Base-by-base conservation (phyloP, 1,140 invertebrate genomes). In the Episyrphus balteatus region DNA sequence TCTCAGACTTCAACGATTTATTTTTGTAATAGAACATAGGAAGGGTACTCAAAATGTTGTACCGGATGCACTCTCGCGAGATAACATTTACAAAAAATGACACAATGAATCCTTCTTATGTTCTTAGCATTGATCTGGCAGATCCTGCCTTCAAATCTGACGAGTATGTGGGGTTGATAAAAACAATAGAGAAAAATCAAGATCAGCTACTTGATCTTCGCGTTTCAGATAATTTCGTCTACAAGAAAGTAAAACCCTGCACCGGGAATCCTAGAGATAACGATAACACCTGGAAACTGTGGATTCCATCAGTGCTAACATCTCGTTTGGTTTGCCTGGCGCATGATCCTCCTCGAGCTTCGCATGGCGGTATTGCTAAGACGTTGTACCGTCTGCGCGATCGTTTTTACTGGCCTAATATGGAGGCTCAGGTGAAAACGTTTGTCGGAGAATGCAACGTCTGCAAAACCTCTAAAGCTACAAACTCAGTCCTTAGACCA, bases 131-230 rank as follows among this genome's bases (percentile, higher is more conserved):
- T 11, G 44, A 51, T 19, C 32, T 51, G 3, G 8, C 21, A 2
- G 49, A 41, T 3, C 17, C 14, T 8, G 33, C 50, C 8, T 51
- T 53, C 30, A 1, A 36, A n/a, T 41, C 43, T 11, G 7, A 2
- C 7, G 48, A 47, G 10, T 54, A 51, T 42, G 11, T 15, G 5
- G 12, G 39, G 14, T 18, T 51, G 10, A 45, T 44, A 5, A 13
- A 40, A 11, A 12, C 33, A 1, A 10, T 41, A 3, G 30, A 21
- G 1, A 1, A 32, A 5, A 53, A 55, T 14, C 21, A 49, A 17
- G 15, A 14, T 5, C 36, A 34, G 17, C 34, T 51, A 2, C 49
- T 47, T 12, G 51, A 52, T 43, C 15, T 54, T 1, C 49, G 30
- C 11, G 19, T 55, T 31, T 13, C 33, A 11, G 51, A 39, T 0